These are phyloP conservation scores for Scaptomyza caliginosa DNA, from an alignment of 2,888 invertebrate species.

Conservation along the genomic window DNA sequence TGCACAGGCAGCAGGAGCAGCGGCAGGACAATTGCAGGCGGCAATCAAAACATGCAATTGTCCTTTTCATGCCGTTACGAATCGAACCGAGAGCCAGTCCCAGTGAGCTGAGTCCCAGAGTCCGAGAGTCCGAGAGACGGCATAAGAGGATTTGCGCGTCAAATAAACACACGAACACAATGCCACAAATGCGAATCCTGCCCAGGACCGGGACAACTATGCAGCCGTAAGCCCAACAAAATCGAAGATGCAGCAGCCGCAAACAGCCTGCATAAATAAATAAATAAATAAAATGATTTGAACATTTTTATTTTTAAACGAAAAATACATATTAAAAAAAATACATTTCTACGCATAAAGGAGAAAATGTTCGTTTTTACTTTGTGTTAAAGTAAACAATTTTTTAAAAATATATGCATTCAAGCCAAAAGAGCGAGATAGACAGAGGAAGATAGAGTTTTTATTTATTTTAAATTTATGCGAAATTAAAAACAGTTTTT, in stretches of 20 bases:
- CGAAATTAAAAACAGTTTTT: conserved; percentile 75
- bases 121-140: conserved; percentile 39
- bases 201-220: conserved; percentile 55
- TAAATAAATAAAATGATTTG: conserved; percentile 80
- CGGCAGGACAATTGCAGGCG: conserved; percentile 77
- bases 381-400: conserved; percentile 79
- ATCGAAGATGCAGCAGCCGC: conserved; percentile 2
- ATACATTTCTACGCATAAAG: conserved; percentile 36
- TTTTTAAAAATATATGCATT: conserved; percentile 44
- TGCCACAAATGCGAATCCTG: conserved; percentile 18
- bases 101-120: background rate
- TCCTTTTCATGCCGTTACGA: conserved; percentile 67
- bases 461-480: conserved; percentile 78
- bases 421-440: too few species aligned
- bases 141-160: conserved; percentile 77
- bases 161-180: conserved; percentile 72
- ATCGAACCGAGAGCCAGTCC: conserved; percentile 56
- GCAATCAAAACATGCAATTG: conserved; percentile 81
- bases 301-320: conserved; percentile 71
- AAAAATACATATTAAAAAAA: conserved; percentile 18
- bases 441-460: too few species aligned
- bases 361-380: conserved; percentile 56
- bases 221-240: conserved; percentile 36
- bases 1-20: conserved; percentile 58
- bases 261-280: conserved; percentile 73